These are phyloP conservation scores for Herpetotheres cachinnans DNA, from an alignment of 2,113 vertebrate species.

Conservation along the genomic window DNA sequence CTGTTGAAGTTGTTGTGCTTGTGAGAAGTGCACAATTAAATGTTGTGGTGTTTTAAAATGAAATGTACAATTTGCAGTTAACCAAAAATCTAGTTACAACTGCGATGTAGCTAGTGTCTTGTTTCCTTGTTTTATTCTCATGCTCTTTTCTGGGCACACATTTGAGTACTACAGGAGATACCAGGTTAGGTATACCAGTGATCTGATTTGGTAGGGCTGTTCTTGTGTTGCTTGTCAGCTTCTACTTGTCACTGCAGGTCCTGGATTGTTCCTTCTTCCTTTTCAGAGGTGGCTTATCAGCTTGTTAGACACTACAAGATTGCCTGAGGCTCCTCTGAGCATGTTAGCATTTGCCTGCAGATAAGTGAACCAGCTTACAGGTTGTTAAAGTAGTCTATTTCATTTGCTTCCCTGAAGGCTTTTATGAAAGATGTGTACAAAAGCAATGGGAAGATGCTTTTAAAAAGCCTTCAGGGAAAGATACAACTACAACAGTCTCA, in stretches of 20 bases:
- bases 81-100: not conserved
- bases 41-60: not conserved
- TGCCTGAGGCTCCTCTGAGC: not conserved
- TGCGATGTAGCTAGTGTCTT: accelerated
- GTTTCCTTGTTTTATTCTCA: not conserved
- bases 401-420: not conserved
- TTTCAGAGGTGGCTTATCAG: not conserved
- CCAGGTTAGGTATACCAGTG: not conserved
- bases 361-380: not conserved
- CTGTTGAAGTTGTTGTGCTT: not conserved
- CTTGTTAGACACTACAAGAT: not conserved
- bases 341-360: not conserved
- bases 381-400: slow-evolving; percentile 41
- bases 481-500: not conserved
- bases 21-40: not conserved
- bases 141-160: not conserved
- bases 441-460: not conserved
- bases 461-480: not conserved
- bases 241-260: not conserved
- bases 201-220: not conserved
- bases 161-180: not conserved
- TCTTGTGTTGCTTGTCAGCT: not conserved
- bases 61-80: not conserved
- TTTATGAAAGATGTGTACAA: not conserved
- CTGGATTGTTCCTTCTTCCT: not conserved